Percentiles rank a stretch among this genome's conserved stretches.
phyloP scores from a whole-genome alignment of 2,888 invertebrate species.

The Thelaira solivaga region DNA sequence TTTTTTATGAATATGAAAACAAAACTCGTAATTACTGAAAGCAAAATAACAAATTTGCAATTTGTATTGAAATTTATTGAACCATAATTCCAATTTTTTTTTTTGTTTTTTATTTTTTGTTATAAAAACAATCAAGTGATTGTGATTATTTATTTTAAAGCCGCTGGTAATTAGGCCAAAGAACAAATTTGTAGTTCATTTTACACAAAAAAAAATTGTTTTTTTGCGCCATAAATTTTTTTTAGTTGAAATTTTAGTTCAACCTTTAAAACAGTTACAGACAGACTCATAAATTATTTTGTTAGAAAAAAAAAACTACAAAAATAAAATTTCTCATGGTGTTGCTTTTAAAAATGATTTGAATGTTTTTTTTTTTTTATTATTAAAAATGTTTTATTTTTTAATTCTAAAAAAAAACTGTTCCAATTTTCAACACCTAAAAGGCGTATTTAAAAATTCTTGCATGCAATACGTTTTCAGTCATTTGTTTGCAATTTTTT shows the following conservation, averaged over 20 bases:
- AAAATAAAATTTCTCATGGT: constrained; percentile 47
- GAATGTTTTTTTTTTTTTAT: constrained; percentile 17
- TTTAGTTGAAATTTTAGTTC: constrained; percentile 45
- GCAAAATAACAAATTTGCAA: neutral
- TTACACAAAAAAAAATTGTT: too few relatives aligned
- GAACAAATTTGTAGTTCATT: constrained; percentile 23
- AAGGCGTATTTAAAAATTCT: constrained; percentile 56
- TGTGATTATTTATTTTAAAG: constrained; percentile 8
- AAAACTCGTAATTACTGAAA: constrained; percentile 13
- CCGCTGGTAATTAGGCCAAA: constrained; percentile 34
- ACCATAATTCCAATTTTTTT: constrained; percentile 15
- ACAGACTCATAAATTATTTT: constrained; percentile 57
- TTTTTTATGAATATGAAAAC: too few relatives aligned
- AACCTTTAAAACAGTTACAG: constrained; percentile 48
- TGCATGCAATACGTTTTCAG: constrained; percentile 48
- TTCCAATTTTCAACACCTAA: constrained; percentile 59
- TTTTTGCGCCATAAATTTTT: constrained; percentile 32
- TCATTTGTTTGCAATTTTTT: constrained; percentile 20
- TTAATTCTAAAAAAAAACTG: constrained; percentile 19
- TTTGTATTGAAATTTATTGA: constrained; percentile 45
- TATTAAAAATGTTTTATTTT: constrained; percentile 1
- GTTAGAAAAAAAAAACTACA: constrained; percentile 39
- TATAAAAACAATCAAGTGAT: neutral
- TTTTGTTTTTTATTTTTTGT: too few relatives aligned
- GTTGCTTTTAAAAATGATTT: constrained; percentile 21